phyloP scores from a whole-genome alignment of 2,888 invertebrate genomes.

The Andrena flavipes region DNA sequence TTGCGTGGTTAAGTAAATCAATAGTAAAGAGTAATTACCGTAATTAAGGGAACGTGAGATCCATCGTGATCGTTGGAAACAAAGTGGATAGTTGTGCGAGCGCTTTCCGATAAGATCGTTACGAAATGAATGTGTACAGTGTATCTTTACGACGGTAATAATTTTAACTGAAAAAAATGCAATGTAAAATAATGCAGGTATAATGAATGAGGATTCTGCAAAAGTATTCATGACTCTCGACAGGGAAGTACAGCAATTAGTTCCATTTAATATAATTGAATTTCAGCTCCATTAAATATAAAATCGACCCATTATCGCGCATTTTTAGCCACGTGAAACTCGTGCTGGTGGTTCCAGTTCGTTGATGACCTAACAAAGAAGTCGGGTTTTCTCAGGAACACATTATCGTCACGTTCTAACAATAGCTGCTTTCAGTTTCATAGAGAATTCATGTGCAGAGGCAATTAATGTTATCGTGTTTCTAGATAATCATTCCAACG shows the following conservation, averaged over 20 bases:
- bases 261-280: background rate
- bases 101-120: conserved; percentile 23
- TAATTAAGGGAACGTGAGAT: conserved; percentile 38
- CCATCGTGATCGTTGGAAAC: conserved; percentile 33
- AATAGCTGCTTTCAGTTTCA: conserved; percentile 10
- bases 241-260: background rate
- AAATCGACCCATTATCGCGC: background rate
- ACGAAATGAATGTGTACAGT: conserved; percentile 14
- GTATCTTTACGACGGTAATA: conserved; percentile 1
- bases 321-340: background rate
- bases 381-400: conserved; percentile 1
- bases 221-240: background rate
- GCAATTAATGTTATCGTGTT: conserved; percentile 17
- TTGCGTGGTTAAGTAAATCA: conserved; percentile 23
- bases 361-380: background rate
- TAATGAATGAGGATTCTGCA: background rate
- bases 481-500: conserved; percentile 6
- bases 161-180: background rate
- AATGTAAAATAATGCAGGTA: background rate
- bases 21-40: conserved; percentile 34
- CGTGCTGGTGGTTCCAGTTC: background rate
- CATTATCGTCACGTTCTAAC: background rate
- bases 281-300: background rate
- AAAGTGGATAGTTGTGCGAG: conserved; percentile 19
- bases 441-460: background rate